phyloP scores from a whole-genome alignment of 2,113 vertebrate species.

The Neodontobutis hainanensis region DNA sequence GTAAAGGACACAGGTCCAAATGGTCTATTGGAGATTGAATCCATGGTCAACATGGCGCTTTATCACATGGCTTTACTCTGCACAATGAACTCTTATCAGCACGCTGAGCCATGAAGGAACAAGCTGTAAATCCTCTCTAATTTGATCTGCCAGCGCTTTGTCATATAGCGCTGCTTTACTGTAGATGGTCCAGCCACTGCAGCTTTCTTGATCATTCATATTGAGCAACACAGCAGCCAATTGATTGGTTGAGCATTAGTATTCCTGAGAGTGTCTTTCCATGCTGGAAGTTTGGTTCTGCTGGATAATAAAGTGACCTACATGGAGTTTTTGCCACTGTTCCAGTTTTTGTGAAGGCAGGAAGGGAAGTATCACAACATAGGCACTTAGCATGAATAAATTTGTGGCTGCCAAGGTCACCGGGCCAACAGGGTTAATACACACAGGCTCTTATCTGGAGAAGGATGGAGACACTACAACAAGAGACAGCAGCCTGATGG shows the following conservation, averaged over 20 bases:
- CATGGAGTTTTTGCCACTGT: slow-evolving; percentile 74
- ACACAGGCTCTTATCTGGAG: slow-evolving; percentile 66
- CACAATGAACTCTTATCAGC: slow-evolving; percentile 58
- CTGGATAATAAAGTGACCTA: slow-evolving; percentile 85
- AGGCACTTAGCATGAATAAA: slow-evolving; percentile 77
- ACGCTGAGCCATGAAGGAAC: slow-evolving; percentile 48
- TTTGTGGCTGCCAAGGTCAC: slow-evolving; percentile 73
- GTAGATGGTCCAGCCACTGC: slow-evolving; percentile 65
- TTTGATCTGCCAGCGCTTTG: slow-evolving; percentile 75
- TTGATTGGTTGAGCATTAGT: slow-evolving; percentile 84
- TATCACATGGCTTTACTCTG: slow-evolving; percentile 58
- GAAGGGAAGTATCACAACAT: slow-evolving; percentile 48
- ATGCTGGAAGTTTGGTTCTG: slow-evolving; percentile 79
- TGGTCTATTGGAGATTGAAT: slow-evolving; percentile 58
- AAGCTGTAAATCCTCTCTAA: slow-evolving; percentile 75
- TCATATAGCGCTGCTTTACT: slow-evolving; percentile 71
- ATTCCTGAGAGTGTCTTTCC: slow-evolving; percentile 78
- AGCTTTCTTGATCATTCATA: slow-evolving; percentile 80
- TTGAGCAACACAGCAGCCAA: slow-evolving; percentile 77
- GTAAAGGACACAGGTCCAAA: slow-evolving; percentile 53
- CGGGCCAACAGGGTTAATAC: slow-evolving; percentile 65
- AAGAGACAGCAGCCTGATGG: slow-evolving; percentile 62
- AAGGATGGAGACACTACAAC: slow-evolving; percentile 52
- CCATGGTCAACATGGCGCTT: slow-evolving; percentile 71
- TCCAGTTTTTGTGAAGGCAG: slow-evolving; percentile 59